Evolutionary conservation across 1,140 invertebrate species (phyloP), one percentile per base, ranked within the genome.

Genomic region (Halictus rubicundus): DNA sequence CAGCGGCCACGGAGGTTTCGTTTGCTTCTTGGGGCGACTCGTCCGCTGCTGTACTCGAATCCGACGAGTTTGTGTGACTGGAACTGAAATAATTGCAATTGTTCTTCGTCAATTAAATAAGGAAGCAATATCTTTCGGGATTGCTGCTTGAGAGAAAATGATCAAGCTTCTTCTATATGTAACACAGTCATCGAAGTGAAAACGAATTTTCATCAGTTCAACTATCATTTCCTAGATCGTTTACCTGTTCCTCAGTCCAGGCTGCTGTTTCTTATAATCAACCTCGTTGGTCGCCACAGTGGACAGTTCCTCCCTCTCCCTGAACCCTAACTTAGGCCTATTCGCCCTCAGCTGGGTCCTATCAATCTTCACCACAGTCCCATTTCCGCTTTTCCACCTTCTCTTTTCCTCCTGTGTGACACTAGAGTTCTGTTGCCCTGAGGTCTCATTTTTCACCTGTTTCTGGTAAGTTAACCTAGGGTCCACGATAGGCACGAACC

Each of bases 401-500:
- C 79, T 85, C 39, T 69, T 81, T 14, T 89, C 87, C 9, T 89
- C 84, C 8, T 79, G 78, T 27, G 78, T 37, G 32, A 57, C 27
- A 21, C 63, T 89, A 2, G 66, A 52, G 23, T 78, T 84, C 66
- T 74, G 74, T 46, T 57, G 23, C 9, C 10, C 64, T 10, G 52
- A 27, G 1, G 37, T 64, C 21, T 83, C 81, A 5, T 84, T 81
- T 21, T 77, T 88, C 19, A 57, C 19, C 10, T 81, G 80, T 52
- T 39, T 86, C 12, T 81, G 73, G 7, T 77, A 72, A 19, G 59
- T 72, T 3, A 89, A 66, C 63, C 89, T 82, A n/a, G 95, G 95
- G 92, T 95, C 93, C 59, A 89, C 82, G 57, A 96, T 96, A 0
- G 96, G 96, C 72, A 93, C 93, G 82, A 97, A 97, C 21, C 96